Conservation (phyloP, 2,797 vertebrate species). For the Karalla daura region DNA sequence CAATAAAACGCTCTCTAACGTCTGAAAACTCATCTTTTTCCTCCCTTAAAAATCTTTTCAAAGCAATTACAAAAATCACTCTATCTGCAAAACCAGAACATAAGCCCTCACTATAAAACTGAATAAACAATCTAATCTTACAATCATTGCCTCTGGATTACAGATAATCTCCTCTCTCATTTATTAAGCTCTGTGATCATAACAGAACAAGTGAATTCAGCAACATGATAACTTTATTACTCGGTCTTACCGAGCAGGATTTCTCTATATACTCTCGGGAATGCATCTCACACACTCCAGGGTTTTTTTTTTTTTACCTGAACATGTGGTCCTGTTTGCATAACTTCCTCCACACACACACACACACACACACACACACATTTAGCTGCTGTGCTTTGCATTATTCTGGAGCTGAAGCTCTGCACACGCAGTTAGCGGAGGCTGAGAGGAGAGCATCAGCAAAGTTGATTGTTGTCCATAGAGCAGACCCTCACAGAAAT, state of each 20-base stretch:
- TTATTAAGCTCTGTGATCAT: constrained; percentile 32
- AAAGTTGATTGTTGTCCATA: constrained; percentile 12
- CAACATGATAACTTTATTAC: constrained; percentile 30
- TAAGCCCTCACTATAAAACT: constrained; percentile 34
- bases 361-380: too few relatives aligned
- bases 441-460: constrained; percentile 19
- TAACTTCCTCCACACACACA: background rate
- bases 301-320: too few relatives aligned
- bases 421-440: background rate
- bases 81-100: constrained; percentile 38
- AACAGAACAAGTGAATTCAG: constrained; percentile 26
- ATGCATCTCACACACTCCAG: background rate
- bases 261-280: constrained; percentile 5
- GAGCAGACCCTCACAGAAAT: constrained; percentile 41
- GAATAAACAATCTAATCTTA: constrained; percentile 66
- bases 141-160: constrained; percentile 68
- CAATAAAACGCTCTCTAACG: background rate
- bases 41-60: constrained; percentile 32
- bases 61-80: constrained; percentile 53
- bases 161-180: constrained; percentile 55
- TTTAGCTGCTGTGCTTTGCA: background rate
- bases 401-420: background rate
- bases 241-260: constrained; percentile 10
- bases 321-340: background rate
- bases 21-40: constrained; percentile 13